Evolutionary conservation across 2,888 invertebrate genomes (phyloP).

Genomic region (Leptopilina syphax): DNA sequence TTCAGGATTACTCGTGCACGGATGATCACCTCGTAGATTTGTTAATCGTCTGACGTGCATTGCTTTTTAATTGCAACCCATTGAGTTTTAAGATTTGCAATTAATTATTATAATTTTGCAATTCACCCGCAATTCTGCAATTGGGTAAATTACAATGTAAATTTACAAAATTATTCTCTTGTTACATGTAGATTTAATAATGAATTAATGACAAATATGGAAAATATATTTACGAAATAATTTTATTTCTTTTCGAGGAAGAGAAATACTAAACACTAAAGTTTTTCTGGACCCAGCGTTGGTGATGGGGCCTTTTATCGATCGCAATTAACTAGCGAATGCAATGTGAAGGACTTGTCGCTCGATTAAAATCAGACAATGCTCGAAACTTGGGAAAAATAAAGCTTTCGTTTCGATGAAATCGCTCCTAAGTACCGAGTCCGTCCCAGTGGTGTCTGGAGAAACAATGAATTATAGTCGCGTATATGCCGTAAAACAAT

Average conservation of each 20-base stretch:
- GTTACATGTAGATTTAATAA: too few relatives aligned
- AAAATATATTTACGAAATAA: too few relatives aligned
- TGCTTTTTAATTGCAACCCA: conserved; percentile 15
- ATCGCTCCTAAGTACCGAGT: conserved; percentile 38
- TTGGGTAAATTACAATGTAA: too few relatives aligned
- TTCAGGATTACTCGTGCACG: conserved; percentile 12
- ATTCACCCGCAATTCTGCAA: too few relatives aligned
- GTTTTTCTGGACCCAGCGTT: too few relatives aligned
- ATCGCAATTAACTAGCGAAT: conserved; percentile 37
- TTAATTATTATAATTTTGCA: neutral
- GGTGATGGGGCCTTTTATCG: neutral
- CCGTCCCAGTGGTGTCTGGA: conserved; percentile 27
- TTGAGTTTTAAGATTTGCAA: neutral
- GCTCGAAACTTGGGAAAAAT: conserved; percentile 26
- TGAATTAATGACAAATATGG: too few relatives aligned
- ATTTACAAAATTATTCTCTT: too few relatives aligned
- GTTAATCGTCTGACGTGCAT: neutral
- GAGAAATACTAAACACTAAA: too few relatives aligned
- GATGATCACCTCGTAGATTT: conserved; percentile 15
- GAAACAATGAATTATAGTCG: conserved; percentile 38
- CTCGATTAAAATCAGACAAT: conserved; percentile 36
- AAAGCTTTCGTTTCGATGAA: conserved; percentile 35
- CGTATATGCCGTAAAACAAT: conserved; percentile 37
- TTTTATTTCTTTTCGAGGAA: too few relatives aligned
- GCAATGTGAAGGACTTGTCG: conserved; percentile 14